A percentile compares a stretch with the other conserved stretches of the same genome.
These are phyloP conservation scores for Lycocerus yunnanus DNA, from an alignment of 2,888 invertebrate species.

Conservation along the genomic window DNA sequence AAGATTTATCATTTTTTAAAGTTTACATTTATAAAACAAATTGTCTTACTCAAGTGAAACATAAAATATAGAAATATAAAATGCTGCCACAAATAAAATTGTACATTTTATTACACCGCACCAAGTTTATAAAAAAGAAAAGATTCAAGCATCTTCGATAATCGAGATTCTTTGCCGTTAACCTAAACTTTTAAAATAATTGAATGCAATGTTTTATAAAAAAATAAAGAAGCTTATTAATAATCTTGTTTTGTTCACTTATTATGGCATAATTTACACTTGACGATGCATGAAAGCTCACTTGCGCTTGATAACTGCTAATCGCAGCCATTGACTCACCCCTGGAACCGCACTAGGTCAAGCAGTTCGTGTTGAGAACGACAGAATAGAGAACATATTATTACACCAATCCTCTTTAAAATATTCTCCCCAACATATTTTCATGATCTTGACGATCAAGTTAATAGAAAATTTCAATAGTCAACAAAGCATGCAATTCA, in stretches of 20 bases:
- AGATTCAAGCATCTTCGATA: background rate
- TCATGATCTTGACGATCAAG: conserved; percentile 3
- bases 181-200: background rate
- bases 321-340: conserved; percentile 20
- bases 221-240: background rate
- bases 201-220: background rate
- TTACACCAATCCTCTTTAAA: conserved; percentile 7
- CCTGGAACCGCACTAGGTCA: conserved; percentile 11
- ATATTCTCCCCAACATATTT: conserved; percentile 11
- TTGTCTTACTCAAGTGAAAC: background rate
- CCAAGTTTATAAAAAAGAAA: background rate
- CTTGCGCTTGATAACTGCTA: conserved; percentile 19
- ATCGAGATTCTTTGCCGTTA: background rate
- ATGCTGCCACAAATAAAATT: background rate
- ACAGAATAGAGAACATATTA: background rate
- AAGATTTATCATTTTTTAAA: background rate
- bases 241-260: conserved; percentile 9
- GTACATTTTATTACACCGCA: background rate
- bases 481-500: background rate
- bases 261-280: conserved; percentile 16
- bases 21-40: background rate
- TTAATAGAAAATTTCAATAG: conserved; percentile 6
- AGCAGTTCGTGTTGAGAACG: conserved; percentile 14
- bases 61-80: background rate
- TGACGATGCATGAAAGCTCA: conserved; percentile 14